Conservation (phyloP, 2,888 invertebrate species). For the Alsophila aescularia region DNA sequence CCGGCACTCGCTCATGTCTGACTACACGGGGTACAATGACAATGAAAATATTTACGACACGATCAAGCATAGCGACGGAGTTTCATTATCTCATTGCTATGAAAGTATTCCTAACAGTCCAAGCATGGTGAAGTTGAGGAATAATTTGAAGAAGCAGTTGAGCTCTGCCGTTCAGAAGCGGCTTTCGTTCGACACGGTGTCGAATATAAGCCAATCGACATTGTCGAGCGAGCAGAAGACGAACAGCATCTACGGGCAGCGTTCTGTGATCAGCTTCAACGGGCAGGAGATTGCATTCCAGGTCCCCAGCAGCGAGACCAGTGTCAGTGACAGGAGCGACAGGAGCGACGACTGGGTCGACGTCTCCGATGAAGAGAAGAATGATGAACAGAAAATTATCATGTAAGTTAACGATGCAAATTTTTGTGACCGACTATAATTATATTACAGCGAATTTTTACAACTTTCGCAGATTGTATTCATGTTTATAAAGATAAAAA, state of each 20-base stretch:
- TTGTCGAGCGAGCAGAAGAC: slow-evolving; percentile 85
- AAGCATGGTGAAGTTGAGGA: slow-evolving; percentile 72
- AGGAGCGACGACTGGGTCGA: slow-evolving; percentile 88
- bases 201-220: slow-evolving; percentile 81
- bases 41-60: slow-evolving; percentile 87
- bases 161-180: slow-evolving; percentile 70
- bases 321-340: slow-evolving; percentile 85
- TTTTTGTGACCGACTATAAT: not conserved
- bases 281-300: slow-evolving; percentile 80
- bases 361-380: slow-evolving; percentile 84
- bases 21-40: slow-evolving; percentile 73
- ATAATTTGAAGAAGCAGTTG: slow-evolving; percentile 67
- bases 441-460: too few relatives aligned
- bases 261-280: slow-evolving; percentile 77
- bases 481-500: too few relatives aligned
- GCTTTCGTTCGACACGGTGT: slow-evolving; percentile 76
- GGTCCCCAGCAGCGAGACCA: slow-evolving; percentile 84
- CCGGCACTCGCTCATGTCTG: slow-evolving; percentile 71
- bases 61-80: slow-evolving; percentile 82
- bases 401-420: slow-evolving; percentile 75
- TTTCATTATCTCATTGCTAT: slow-evolving; percentile 84
- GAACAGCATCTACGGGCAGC: slow-evolving; percentile 85
- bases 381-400: slow-evolving; percentile 79
- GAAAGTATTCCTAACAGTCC: slow-evolving; percentile 84
- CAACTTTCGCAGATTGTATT: too few relatives aligned